phyloP scores from a whole-genome alignment of 2,888 invertebrate species.

The Eupithecia insigniata region DNA sequence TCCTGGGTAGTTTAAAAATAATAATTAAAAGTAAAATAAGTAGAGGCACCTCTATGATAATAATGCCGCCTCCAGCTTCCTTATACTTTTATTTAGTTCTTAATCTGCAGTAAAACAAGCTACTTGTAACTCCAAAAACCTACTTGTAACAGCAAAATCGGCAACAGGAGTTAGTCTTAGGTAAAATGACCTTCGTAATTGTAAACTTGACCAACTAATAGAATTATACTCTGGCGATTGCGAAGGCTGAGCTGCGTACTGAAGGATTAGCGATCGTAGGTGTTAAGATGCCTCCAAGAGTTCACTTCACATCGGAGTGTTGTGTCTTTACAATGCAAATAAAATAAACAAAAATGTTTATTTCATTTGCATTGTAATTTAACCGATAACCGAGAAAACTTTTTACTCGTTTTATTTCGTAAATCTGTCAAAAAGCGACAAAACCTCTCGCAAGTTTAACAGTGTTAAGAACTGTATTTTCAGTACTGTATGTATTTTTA shows the following conservation, averaged over 20 bases:
- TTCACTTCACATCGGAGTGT: not conserved
- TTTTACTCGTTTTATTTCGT: not conserved
- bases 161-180: not conserved
- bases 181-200: slow-evolving; percentile 1
- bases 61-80: too few species aligned
- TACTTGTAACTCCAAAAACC: not conserved
- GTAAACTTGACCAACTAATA: slow-evolving; percentile 16
- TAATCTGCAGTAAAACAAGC: not conserved
- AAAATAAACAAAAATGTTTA: too few species aligned
- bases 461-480: too few species aligned
- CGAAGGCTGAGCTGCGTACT: slow-evolving; percentile 15
- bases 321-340: too few species aligned
- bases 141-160: not conserved
- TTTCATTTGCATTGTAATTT: not conserved
- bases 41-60: too few species aligned
- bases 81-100: too few species aligned
- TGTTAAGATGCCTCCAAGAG: not conserved
- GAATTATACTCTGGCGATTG: slow-evolving; percentile 17
- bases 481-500: too few species aligned
- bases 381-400: not conserved
- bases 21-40: too few species aligned
- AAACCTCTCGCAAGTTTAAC: not conserved
- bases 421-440: not conserved
- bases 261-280: slow-evolving; percentile 3
- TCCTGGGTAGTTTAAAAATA: too few species aligned